phyloP scores from a whole-genome alignment of 2,888 invertebrate species.

The Spisula subtruncata region DNA sequence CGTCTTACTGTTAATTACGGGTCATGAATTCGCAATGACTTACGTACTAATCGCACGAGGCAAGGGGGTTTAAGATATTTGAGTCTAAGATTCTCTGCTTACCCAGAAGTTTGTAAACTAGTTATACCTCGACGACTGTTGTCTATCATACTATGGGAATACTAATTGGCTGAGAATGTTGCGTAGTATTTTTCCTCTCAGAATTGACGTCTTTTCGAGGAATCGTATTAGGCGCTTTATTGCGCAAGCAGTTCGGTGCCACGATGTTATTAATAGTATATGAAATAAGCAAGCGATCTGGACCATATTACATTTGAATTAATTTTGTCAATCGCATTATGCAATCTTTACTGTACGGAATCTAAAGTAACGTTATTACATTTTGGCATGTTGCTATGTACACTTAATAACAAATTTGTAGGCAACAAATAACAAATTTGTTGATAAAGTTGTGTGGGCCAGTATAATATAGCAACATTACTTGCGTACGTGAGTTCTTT shows the following conservation, averaged over 20 bases:
- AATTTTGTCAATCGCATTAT: constrained; percentile 24
- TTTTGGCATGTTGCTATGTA: neutral
- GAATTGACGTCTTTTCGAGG: constrained; percentile 13
- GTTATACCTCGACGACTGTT: neutral
- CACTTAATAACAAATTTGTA: constrained; percentile 2
- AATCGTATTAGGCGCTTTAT: neutral
- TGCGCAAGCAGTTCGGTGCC: constrained; percentile 1
- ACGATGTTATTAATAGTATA: constrained; percentile 21
- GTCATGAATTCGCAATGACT: constrained; percentile 22
- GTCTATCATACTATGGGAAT: neutral
- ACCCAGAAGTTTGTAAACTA: constrained; percentile 38
- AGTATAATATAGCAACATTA: too few species aligned
- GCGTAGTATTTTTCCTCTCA: neutral
- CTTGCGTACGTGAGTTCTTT: too few species aligned
- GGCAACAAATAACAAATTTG: neutral
- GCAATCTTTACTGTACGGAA: constrained; percentile 8
- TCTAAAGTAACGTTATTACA: neutral
- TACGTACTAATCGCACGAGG: constrained; percentile 27
- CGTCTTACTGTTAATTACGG: constrained; percentile 32
- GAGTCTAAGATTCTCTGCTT: constrained; percentile 28
- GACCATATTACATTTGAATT: neutral
- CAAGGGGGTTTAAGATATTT: constrained; percentile 31
- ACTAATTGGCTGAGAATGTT: constrained; percentile 17
- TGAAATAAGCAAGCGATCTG: neutral
- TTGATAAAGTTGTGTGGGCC: neutral